phyloP scores from a whole-genome alignment of 1,140 invertebrate species.

The Drosophila takahashii region DNA sequence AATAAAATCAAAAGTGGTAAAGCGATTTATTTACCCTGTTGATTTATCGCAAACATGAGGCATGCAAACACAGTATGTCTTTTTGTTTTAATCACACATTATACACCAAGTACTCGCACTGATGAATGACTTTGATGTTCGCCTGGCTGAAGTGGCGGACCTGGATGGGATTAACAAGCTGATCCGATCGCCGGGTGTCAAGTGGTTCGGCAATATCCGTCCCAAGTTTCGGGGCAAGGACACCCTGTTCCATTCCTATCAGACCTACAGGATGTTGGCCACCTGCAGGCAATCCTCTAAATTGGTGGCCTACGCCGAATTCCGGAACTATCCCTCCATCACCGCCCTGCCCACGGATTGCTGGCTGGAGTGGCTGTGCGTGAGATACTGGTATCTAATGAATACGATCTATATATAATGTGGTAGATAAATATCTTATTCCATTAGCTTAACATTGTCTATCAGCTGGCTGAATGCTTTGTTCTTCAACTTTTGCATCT shows the following conservation, averaged over 20 bases:
- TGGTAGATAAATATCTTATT: background rate
- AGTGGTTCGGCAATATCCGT: slow-evolving; percentile 63
- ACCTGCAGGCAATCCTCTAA: background rate
- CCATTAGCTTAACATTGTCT: slow-evolving; percentile 25
- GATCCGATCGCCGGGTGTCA: slow-evolving; percentile 12
- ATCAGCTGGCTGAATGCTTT: slow-evolving; percentile 59
- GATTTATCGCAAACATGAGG: background rate
- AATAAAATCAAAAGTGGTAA: background rate
- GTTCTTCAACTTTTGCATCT: slow-evolving; percentile 69
- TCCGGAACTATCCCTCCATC: slow-evolving; percentile 64
- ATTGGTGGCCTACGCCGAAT: slow-evolving; percentile 66
- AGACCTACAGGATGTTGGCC: slow-evolving; percentile 58
- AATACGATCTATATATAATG: too few relatives aligned
- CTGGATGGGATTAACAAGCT: slow-evolving; percentile 6
- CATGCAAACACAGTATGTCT: slow-evolving; percentile 3
- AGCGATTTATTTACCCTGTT: background rate
- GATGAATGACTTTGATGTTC: slow-evolving; percentile 39
- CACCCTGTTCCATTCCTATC: slow-evolving; percentile 41
- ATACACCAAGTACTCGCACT: slow-evolving; percentile 18
- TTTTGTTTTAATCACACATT: slow-evolving; percentile 15
- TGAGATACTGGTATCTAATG: slow-evolving; percentile 61
- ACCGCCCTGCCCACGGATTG: slow-evolving; percentile 49
- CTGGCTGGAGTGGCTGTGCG: slow-evolving; percentile 63
- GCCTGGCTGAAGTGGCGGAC: slow-evolving; percentile 34
- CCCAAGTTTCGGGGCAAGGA: slow-evolving; percentile 24